Base-by-base conservation (phyloP, 2,797 vertebrate species). In the Lutjanus argentimaculatus region DNA sequence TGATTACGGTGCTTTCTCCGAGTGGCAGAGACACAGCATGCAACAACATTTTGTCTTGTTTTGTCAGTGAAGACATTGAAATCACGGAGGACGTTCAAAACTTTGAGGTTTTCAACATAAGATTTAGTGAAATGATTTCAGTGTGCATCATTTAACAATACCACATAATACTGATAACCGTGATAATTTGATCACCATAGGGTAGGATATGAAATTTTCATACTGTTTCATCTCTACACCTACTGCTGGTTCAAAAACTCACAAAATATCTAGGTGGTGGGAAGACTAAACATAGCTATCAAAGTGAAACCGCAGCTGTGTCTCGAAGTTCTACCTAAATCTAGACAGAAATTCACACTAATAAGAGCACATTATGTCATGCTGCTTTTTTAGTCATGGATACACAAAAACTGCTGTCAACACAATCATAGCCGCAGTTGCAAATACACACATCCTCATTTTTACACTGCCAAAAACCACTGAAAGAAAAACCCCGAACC, bases 371-470 rank as follows among this genome's bases (percentile, higher is more conserved):
- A 30, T 22, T 21, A 46, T 25, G 9, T 56, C n/a, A 65, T 5
- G n/a, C 17, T 64, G 16, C 9, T 61, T 67, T 77, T 74, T 66
- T 14, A 16, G 36, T 77, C 46, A 78, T 14, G 6, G 55, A 55
- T 22, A 55, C n/a, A n/a, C 7, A 76, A 22, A 3, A 17, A 22
- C 46, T 57, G 25, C 56, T 64, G 46, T 80, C 51, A 78, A 65
- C 67, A 68, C 22, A 51, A 9, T 58, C 12, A 75, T 1, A 75
- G 67, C 36, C 12, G 14, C 2, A 61, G 62, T 67, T 77, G 49
- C 46, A 67, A 71, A 59, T 67, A 15, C 74, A 73, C 67, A 84
- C 57, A 88, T 92, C 89, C 88, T 91, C 88, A 73, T 91, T 93
- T 89, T 88, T 25, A 76, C 25, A 62, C 68, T 22, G 46, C 48